Conservation (phyloP, 2,797 vertebrate genomes). For the Pelodytes ibericus region DNA sequence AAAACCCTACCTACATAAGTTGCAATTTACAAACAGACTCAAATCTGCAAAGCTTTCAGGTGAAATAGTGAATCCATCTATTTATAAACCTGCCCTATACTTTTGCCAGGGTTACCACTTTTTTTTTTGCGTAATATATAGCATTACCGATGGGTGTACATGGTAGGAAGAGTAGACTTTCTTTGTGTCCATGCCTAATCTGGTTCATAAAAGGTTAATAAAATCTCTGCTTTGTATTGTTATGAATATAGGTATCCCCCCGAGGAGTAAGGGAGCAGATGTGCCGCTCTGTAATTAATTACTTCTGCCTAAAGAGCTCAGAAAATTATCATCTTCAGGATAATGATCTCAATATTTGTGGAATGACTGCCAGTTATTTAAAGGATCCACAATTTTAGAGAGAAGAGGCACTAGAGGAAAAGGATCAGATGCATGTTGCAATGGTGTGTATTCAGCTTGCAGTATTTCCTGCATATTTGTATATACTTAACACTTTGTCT, state of each 20-base stretch:
- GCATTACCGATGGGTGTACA: no score
- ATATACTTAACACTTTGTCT: no score
- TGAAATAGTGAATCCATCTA: no score
- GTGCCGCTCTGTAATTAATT: conserved; percentile 55
- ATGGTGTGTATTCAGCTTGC: no score
- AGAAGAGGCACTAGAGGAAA: not conserved
- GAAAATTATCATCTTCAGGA: conserved; percentile 57
- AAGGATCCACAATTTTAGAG: conserved; percentile 8
- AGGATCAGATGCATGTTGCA: no score
- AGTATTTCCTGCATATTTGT: no score
- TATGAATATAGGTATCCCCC: conserved; percentile 47
- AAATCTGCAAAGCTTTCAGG: no score
- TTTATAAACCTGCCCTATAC: no score
- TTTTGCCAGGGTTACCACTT: no score
- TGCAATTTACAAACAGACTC: no score
- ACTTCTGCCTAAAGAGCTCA: conserved; percentile 54
- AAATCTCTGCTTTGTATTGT: conserved; percentile 42
- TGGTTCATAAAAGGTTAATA: conserved; percentile 33
- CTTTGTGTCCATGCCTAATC: conserved; percentile 38
- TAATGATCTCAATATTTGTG: conserved; percentile 58
- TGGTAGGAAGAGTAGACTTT: not conserved
- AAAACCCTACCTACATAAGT: no score
- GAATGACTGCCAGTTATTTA: conserved; percentile 49
- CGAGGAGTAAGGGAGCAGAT: conserved; percentile 53
- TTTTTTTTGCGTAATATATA: no score